phyloP scores from a whole-genome alignment of 2,113 vertebrate species.

The Puffinus mauretanicus region DNA sequence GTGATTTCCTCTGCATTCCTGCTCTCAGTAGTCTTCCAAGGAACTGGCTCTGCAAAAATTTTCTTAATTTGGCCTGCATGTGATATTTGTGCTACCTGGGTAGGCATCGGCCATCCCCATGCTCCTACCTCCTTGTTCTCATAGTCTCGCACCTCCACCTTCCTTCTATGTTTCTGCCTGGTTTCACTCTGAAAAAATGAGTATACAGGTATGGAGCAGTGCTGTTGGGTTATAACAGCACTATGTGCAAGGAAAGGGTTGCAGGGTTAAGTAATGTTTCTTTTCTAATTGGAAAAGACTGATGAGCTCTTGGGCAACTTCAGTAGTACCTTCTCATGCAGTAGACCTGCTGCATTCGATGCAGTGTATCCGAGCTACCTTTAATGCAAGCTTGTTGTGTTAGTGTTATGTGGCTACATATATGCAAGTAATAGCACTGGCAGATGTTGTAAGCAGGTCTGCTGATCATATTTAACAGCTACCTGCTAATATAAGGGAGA shows the following conservation, averaged over 20 bases:
- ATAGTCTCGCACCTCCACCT: accelerated
- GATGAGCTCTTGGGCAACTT: neutral
- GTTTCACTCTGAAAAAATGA: neutral
- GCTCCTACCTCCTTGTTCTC: neutral
- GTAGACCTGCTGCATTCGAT: neutral
- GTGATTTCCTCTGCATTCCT: neutral
- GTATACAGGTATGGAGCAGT: neutral
- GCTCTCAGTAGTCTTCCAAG: neutral
- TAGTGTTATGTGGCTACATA: accelerated
- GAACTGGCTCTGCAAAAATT: neutral
- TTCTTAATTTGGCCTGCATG: neutral
- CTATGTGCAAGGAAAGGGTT: neutral
- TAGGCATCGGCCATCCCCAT: accelerated
- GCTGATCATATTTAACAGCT: neutral
- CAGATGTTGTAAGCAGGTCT: neutral
- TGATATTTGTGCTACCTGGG: neutral
- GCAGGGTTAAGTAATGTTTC: neutral
- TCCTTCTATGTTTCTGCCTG: neutral
- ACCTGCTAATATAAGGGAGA: neutral
- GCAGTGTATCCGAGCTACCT: neutral
- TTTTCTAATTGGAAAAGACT: neutral
- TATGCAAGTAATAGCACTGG: neutral
- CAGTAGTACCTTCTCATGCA: neutral
- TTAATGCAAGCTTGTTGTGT: too few relatives aligned
- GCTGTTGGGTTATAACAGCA: neutral